Conservation (phyloP, 2,888 invertebrate species). For the Sympetrum striolatum region DNA sequence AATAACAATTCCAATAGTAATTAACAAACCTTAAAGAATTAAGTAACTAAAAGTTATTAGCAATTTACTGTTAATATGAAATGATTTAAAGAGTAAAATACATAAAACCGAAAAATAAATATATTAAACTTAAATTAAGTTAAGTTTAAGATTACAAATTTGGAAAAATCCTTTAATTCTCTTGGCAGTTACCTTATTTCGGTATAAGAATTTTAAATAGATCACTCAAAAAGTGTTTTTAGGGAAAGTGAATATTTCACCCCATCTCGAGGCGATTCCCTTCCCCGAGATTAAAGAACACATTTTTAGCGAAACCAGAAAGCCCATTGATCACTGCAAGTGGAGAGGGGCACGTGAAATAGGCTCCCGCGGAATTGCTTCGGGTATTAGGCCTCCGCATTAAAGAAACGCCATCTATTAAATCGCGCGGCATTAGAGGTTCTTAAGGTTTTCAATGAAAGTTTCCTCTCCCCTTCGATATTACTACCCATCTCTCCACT, state of each 20-base stretch:
- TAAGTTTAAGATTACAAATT: too few relatives aligned
- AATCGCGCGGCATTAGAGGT: slow-evolving; percentile 19
- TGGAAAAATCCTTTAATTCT: too few relatives aligned
- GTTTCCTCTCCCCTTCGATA: background rate
- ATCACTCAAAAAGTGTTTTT: too few relatives aligned
- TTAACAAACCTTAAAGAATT: too few relatives aligned
- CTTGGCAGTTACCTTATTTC: too few relatives aligned
- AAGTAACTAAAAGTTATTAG: too few relatives aligned
- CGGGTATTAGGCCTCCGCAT: background rate
- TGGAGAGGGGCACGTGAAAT: background rate
- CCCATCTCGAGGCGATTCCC: background rate
- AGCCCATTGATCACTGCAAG: background rate
- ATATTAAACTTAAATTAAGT: too few relatives aligned
- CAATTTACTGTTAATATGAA: too few relatives aligned
- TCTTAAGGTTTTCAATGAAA: slow-evolving; percentile 19
- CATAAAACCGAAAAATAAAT: too few relatives aligned
- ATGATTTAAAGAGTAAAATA: too few relatives aligned
- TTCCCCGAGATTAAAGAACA: background rate
- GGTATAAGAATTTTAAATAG: too few relatives aligned
- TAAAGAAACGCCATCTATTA: slow-evolving; percentile 41
- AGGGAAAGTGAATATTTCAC: background rate
- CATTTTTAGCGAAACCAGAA: background rate
- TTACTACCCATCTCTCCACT: background rate
- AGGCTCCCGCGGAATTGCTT: slow-evolving; percentile 11
- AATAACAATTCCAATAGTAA: too few relatives aligned